Percentiles rank a stretch among this genome's conserved stretches.
phyloP scores from a whole-genome alignment of 2,113 vertebrate genomes.

The Nerophis ophidion region DNA sequence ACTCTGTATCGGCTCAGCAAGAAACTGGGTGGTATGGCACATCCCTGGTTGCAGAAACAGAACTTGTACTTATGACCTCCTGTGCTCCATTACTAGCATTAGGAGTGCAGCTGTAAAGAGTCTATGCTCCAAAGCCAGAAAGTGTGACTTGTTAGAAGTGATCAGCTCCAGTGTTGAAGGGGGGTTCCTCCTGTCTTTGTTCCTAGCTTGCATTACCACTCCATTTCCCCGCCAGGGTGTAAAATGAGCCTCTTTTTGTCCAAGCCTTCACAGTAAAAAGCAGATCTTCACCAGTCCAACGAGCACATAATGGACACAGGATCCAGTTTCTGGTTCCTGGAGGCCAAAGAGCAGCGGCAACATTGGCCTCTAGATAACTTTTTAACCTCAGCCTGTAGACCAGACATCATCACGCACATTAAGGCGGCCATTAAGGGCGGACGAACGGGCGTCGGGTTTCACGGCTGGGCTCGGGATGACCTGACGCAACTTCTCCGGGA shows the following conservation, averaged over 20 bases:
- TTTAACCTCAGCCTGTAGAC: constrained; percentile 64
- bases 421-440: constrained; percentile 51
- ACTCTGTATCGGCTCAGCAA: too few relatives aligned
- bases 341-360: constrained; percentile 41
- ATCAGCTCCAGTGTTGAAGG: not conserved
- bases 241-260: constrained; percentile 62
- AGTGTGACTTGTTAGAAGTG: not conserved
- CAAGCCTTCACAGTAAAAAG: constrained; percentile 66
- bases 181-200: too few relatives aligned
- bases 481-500: not conserved
- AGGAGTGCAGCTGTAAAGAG: too few relatives aligned
- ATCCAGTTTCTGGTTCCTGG: constrained; percentile 71
- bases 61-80: too few relatives aligned
- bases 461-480: constrained; percentile 23
- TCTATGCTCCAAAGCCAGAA: too few relatives aligned
- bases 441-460: constrained; percentile 53
- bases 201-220: constrained; percentile 52
- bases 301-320: constrained; percentile 65
- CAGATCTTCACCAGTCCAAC: constrained; percentile 47
- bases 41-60: too few relatives aligned
- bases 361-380: constrained; percentile 33
- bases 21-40: too few relatives aligned
- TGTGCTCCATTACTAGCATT: too few relatives aligned
- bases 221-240: constrained; percentile 61
- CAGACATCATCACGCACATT: constrained; percentile 64